These are phyloP conservation scores for Sphecodes monilicornis DNA, from an alignment of 2,888 invertebrate genomes.

Conservation along the genomic window DNA sequence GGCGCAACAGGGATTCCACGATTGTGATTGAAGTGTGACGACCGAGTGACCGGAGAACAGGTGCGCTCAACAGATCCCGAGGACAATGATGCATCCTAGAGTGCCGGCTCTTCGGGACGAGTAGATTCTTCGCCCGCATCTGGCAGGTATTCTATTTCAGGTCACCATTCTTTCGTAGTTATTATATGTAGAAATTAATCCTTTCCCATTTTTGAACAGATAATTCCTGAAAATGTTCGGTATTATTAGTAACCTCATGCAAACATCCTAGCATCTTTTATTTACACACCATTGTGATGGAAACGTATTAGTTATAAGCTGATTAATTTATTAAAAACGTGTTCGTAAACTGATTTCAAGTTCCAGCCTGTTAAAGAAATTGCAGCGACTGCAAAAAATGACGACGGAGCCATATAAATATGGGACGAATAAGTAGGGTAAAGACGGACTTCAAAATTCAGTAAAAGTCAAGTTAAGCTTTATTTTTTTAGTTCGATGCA, in stretches of 20 bases:
- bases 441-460: no score
- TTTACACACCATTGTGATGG: no score
- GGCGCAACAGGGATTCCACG: constrained; percentile 46
- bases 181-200: background rate
- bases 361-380: no score
- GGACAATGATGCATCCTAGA: constrained; percentile 29
- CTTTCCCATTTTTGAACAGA: background rate
- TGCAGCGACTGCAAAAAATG: no score
- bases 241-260: no score
- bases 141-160: constrained; percentile 29
- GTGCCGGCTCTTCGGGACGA: background rate
- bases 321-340: no score
- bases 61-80: constrained; percentile 30
- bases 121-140: constrained; percentile 9
- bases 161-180: background rate
- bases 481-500: no score
- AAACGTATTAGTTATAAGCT: no score
- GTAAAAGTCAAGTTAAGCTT: no score
- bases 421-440: no score
- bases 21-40: constrained; percentile 47
- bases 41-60: constrained; percentile 46
- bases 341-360: no score
- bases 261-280: background rate
- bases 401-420: no score
- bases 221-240: background rate